Evolutionary conservation across 2,113 vertebrate genomes (phyloP).

Genomic region (Odontesthes bonariensis): DNA sequence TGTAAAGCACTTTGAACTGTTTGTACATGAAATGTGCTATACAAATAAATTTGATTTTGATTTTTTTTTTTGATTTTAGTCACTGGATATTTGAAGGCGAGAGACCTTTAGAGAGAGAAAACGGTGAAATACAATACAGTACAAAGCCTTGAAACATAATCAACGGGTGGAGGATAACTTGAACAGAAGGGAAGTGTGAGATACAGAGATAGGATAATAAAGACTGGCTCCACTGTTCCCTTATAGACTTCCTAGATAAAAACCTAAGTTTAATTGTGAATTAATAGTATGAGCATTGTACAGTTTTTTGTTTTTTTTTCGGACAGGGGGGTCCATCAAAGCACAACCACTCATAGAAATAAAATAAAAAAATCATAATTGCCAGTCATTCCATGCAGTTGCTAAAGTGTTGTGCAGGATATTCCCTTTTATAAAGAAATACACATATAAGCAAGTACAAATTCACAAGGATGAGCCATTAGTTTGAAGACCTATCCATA

Average conservation of each 20-base stretch:
- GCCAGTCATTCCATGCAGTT: not conserved
- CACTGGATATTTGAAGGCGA: constrained; percentile 9
- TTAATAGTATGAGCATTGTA: not conserved
- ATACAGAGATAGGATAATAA: not conserved
- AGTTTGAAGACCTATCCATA: not conserved
- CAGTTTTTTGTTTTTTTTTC: not conserved
- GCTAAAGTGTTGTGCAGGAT: not conserved
- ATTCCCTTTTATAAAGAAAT: not conserved
- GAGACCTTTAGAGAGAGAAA: constrained; percentile 8
- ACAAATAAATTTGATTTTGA: too few relatives aligned
- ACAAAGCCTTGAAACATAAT: constrained; percentile 33
- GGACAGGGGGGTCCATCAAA: too few relatives aligned
- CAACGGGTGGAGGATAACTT: constrained; percentile 21
- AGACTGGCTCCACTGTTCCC: not conserved
- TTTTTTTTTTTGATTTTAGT: too few relatives aligned
- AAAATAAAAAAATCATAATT: not conserved
- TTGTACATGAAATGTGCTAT: too few relatives aligned
- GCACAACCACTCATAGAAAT: not conserved
- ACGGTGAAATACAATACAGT: constrained; percentile 22
- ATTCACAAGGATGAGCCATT: not conserved
- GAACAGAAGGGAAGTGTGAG: constrained; percentile 9
- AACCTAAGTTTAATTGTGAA: constrained; percentile 3
- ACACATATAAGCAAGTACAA: not conserved
- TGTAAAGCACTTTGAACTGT: too few relatives aligned
- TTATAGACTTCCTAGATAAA: not conserved